Evolutionary conservation across 2,888 invertebrate species (phyloP), one percentile per base, ranked within the genome.

Genomic region (Perizoma affinitatum): DNA sequence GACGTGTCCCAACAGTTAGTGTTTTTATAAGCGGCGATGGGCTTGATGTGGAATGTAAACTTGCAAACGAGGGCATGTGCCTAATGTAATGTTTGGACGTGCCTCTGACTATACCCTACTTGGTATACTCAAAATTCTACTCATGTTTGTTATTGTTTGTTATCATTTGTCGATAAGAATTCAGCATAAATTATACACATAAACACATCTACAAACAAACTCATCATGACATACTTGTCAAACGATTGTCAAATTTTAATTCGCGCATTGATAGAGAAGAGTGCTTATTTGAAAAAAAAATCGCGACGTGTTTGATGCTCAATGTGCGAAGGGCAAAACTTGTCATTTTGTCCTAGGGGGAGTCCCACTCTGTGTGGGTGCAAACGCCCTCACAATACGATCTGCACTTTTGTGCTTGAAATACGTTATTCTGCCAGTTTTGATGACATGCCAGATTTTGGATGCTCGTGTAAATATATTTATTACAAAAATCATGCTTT

Each of bases 261-360:
- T 82, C 77, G 72, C 68, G 74, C 82, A 79, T 83, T 86, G 62
- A 64, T 47, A 78, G 79, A n/a, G 66, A 68, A 78, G 72, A 79
- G 79, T 77, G 79, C 78, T 78, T 79, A 79, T 80, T 81, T 83
- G 82, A 35, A 75, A 81, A 79, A 76, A 78, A 77, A 80, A 78
- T 79, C 79, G 78, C 69, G 70, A 76, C 76, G 71, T 73, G 85
- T 86, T 83, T 79, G 85, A 86, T 78, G 75, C 70, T 76, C 73
- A 80, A 84, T 87, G 86, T 88, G 75, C 70, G 73, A 73, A 78
- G 76, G 82, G 87, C 86, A 82, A 83, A 86, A 86, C 74, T 82
- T 86, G 87, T 83, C 79, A 79, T 66, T 76, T 79, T 76, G 80
- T 56, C 5, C 33, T 53, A 43, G 63, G 6, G 5, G 38, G 67